Conservation (phyloP, 1,140 invertebrate genomes). For the Hirudo medicinalis region DNA sequence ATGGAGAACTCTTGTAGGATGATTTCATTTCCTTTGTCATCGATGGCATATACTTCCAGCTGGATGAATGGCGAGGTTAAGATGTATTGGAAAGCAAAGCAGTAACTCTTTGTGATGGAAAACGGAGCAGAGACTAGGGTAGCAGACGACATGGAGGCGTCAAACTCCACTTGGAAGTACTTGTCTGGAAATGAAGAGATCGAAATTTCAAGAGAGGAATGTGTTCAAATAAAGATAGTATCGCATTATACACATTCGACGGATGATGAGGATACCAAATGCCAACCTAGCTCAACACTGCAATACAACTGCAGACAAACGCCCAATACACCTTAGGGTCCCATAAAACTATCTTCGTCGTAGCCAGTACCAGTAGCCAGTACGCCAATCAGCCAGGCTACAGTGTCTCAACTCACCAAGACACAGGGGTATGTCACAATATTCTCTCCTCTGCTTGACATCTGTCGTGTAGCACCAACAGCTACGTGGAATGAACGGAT, state of each 20-base stretch:
- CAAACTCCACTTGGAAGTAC: constrained; percentile 5
- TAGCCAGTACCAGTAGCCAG: neutral
- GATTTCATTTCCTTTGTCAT: neutral
- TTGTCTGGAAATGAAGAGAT: neutral
- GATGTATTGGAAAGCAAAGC: constrained; percentile 2
- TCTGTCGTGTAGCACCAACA: constrained; percentile 14
- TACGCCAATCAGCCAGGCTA: neutral
- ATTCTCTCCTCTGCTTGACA: constrained; percentile 5
- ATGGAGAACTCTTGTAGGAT: neutral
- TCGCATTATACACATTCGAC: neutral
- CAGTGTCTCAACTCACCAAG: neutral
- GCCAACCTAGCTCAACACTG: no score
- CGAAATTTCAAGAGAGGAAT: neutral
- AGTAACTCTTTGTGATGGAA: neutral
- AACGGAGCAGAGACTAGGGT: neutral
- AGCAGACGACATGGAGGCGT: neutral
- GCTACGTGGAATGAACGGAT: constrained; percentile 9
- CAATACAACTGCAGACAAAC: no score
- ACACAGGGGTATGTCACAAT: constrained; percentile 13
- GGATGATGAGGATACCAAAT: neutral
- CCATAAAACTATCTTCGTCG: neutral
- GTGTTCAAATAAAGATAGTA: no score
- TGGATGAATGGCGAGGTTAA: neutral
- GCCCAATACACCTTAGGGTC: no score
- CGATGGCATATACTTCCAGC: neutral